A percentile compares a stretch with the other conserved stretches of the same genome.
phyloP scores from a whole-genome alignment of 2,888 invertebrate species.

The Thyatira batis region DNA sequence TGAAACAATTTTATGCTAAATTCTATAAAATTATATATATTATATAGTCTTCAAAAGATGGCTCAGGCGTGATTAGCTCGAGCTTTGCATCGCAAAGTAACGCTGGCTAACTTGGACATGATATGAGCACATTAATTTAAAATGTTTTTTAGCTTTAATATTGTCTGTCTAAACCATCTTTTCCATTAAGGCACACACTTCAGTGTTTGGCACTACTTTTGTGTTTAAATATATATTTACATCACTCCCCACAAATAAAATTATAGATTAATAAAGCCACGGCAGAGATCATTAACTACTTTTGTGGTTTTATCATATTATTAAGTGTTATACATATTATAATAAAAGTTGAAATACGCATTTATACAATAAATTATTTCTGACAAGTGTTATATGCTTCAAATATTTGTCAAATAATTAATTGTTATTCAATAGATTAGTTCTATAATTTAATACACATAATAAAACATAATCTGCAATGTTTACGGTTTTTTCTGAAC shows the following conservation, averaged over 20 bases:
- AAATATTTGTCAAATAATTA: not conserved
- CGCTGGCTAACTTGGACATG: not conserved
- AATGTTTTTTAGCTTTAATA: conserved; percentile 9
- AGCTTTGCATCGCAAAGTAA: not conserved
- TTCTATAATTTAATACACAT: not conserved
- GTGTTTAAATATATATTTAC: conserved; percentile 49
- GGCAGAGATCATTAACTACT: conserved; percentile 32
- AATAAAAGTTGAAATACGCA: not conserved
- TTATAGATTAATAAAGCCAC: conserved; percentile 42
- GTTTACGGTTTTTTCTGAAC: not conserved
- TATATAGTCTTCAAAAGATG: conserved; percentile 39
- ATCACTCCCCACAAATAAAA: conserved; percentile 57
- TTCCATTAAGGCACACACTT: conserved; percentile 51
- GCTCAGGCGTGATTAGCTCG: conserved; percentile 31
- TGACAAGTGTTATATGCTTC: not conserved
- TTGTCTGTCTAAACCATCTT: conserved; percentile 47
- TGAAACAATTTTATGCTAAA: conserved; percentile 56
- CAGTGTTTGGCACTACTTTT: conserved; percentile 47
- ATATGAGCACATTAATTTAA: conserved; percentile 12
- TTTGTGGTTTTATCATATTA: conserved; percentile 28
- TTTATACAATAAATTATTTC: not conserved
- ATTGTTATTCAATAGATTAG: not conserved
- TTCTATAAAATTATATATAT: conserved; percentile 1
- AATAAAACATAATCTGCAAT: not conserved
- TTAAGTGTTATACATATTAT: not conserved